Percentiles rank a stretch among this genome's conserved stretches.
Conservation (phyloP, 2,888 invertebrate genomes). For the Mycalesis mineus region DNA sequence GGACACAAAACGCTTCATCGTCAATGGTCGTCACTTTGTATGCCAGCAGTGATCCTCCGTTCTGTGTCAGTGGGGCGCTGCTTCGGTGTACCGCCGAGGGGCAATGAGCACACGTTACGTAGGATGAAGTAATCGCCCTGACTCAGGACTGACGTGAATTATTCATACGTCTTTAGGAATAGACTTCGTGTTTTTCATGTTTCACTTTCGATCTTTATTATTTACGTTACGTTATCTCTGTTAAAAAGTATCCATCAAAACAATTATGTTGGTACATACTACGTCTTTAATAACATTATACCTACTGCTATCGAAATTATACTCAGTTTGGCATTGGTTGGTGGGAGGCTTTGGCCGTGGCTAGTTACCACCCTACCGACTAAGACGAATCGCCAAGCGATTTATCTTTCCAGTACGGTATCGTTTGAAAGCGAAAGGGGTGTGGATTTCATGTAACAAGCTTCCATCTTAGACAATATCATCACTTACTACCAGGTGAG, state of each 20-base stretch:
- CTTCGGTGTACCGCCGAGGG: slow-evolving; percentile 42
- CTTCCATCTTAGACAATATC: neutral
- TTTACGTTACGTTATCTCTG: neutral
- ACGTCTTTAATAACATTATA: too few species aligned
- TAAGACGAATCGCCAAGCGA: too few species aligned
- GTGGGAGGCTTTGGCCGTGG: too few species aligned
- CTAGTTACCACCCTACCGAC: too few species aligned
- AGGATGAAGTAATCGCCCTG: slow-evolving; percentile 46
- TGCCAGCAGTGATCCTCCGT: slow-evolving; percentile 40
- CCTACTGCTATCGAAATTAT: too few species aligned
- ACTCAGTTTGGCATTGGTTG: too few species aligned
- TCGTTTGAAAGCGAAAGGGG: too few species aligned
- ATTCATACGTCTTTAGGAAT: slow-evolving; percentile 8
- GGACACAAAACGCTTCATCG: slow-evolving; percentile 32
- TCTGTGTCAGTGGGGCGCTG: slow-evolving; percentile 66
- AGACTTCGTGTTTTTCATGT: slow-evolving; percentile 3
- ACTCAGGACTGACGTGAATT: slow-evolving; percentile 20
- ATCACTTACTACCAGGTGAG: neutral
- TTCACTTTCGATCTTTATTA: slow-evolving; percentile 2
- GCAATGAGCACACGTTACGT: slow-evolving; percentile 35
- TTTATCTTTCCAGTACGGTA: too few species aligned
- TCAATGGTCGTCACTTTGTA: slow-evolving; percentile 48
- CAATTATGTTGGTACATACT: too few species aligned
- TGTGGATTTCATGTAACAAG: too few species aligned
- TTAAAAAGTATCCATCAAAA: neutral